Evolutionary conservation across 2,888 invertebrate species (phyloP), one percentile per base, ranked within the genome.

Genomic region (Cheiracanthium punctorium): DNA sequence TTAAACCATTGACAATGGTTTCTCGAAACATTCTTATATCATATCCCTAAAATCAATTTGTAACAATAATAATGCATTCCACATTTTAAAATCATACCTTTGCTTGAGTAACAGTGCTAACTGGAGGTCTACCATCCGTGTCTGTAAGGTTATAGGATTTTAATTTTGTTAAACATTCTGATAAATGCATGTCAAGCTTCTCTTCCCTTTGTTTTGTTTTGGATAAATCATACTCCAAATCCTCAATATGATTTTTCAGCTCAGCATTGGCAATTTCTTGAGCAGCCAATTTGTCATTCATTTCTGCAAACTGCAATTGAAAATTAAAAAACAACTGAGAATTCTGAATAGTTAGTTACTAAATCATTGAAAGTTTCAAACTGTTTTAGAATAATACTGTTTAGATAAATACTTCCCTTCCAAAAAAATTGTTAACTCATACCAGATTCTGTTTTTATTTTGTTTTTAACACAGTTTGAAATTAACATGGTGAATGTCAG

Each of bases 251-350:
- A 92, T 98, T 98, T 91, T 96, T 95, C 76, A 98, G 93, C 92
- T 99, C 98, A 0, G 98, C 98, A 88, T 95, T 96, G 93, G 98
- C 96, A 0, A 98, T 98, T 92, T 98, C 98, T 89, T 96, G 95
- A 17, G 96, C 96, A 75, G 96, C 96, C 74, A 97, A 94, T 0
- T 96, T 95, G 91, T 98, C 97, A 91, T 96, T 96, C 37, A 96
- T 91, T 91, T 97, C 97, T 32, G 97, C 95, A 92, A 96, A 95
- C 92, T 93, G 86, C 28, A 89, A 87, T n/a, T n/a, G n/a, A 37
- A 37, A 37, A 37, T 4, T 7, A 37, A 37, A 37, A 37, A 37
- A 37, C 10, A 37, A 37, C 10, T 37, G 7, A 37, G n/a, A n/a
- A n/a, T n/a, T n/a, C n/a, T n/a, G n/a, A n/a, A n/a, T n/a, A n/a